These are phyloP conservation scores for Eilema griseolum DNA, from an alignment of 2,888 invertebrate species.

Conservation along the genomic window DNA sequence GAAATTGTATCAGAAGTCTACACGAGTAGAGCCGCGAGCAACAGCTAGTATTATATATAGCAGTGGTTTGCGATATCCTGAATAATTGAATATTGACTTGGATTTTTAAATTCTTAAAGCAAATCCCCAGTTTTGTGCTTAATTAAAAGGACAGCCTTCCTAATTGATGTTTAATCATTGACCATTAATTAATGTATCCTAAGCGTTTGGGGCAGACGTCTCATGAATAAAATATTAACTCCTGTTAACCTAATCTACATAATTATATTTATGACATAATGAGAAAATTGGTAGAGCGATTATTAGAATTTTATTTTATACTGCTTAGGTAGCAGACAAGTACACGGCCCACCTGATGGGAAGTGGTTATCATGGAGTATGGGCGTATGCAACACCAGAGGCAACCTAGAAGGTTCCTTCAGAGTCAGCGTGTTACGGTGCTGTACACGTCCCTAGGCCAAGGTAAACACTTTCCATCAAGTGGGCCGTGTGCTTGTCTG, in stretches of 20 bases:
- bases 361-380: too few relatives aligned
- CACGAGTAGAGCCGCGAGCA: too few relatives aligned
- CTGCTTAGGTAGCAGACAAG: too few relatives aligned
- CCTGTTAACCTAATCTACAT: conserved; percentile 13
- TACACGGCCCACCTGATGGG: too few relatives aligned
- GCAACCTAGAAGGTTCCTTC: too few relatives aligned
- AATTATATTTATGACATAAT: conserved; percentile 12
- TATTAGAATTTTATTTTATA: neutral
- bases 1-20: too few relatives aligned
- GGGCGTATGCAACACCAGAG: too few relatives aligned
- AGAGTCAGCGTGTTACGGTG: too few relatives aligned
- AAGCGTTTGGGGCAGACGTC: conserved; percentile 12
- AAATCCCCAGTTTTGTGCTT: neutral
- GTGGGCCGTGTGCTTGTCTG: too few relatives aligned
- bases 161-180: conserved; percentile 24
- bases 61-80: neutral
- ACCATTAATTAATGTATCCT: conserved; percentile 19
- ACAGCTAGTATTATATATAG: too few relatives aligned
- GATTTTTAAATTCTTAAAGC: neutral
- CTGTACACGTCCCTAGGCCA: too few relatives aligned
- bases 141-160: neutral
- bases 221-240: conserved; percentile 19
- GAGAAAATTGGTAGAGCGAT: conserved; percentile 3
- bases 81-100: neutral
- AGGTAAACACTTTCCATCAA: too few relatives aligned